These are phyloP conservation scores for Aspiorhynchus laticeps DNA, from an alignment of 2,113 vertebrate species.

Conservation along the genomic window DNA sequence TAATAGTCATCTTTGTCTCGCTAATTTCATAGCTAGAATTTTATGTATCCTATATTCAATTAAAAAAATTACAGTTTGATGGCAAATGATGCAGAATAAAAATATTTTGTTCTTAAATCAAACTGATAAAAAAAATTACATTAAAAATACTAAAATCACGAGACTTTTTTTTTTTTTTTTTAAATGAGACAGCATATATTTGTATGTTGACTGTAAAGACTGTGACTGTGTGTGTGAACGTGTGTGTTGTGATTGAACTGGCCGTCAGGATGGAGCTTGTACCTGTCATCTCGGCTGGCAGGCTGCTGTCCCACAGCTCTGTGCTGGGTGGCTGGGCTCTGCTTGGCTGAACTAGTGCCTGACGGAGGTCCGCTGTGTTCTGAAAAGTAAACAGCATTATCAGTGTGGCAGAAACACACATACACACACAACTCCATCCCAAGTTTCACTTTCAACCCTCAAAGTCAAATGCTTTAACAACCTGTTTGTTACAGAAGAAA, in stretches of 20 bases:
- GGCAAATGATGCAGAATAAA: background rate
- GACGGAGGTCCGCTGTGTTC: constrained; percentile 90
- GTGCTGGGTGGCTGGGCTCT: constrained; percentile 91
- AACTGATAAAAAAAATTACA: no score
- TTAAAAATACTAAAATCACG: background rate
- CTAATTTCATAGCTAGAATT: no score
- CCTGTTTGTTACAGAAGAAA: background rate
- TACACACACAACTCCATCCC: background rate
- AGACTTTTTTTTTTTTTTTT: background rate
- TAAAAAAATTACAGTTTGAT: background rate
- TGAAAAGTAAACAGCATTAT: constrained; percentile 58
- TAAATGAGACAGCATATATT: background rate
- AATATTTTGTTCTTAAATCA: no score
- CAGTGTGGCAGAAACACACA: background rate
- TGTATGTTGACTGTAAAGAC: constrained; percentile 30
- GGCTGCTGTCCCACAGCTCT: constrained; percentile 80
- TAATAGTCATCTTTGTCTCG: no score
- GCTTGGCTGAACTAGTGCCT: constrained; percentile 89
- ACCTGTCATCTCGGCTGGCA: constrained; percentile 72
- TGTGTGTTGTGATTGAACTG: constrained; percentile 16
- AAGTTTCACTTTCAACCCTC: background rate
- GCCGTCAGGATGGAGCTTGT: constrained; percentile 18
- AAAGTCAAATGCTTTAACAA: background rate
- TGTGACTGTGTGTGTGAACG: background rate
- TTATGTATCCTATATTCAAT: no score